Evolutionary conservation across 2,113 vertebrate genomes (phyloP), one percentile per base, ranked within the genome.

Genomic region (Amphiprion percula): DNA sequence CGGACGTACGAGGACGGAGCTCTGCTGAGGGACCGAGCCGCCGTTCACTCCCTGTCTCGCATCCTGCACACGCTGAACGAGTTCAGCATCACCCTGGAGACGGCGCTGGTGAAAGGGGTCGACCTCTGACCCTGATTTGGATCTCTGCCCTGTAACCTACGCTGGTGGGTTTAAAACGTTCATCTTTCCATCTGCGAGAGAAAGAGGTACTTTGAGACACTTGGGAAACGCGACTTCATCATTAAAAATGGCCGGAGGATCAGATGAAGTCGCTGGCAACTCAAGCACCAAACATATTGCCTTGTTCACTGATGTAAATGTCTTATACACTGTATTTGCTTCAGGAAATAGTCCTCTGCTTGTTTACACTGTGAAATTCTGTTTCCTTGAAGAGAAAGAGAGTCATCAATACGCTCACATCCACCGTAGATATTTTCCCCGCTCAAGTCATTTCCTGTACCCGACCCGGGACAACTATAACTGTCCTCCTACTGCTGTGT

Each of bases 71-170:
- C 96, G 0, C 82, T 99, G 68, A 95, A 97, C 17, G 97, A 98
- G 63, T 99, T 99, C 91, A 93, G 92, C 94, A 94, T 99, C 58
- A 90, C 96, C 70, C 92, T 99, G 54, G 98, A 99, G 92, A 95
- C 96, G 7, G 97, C 98, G 0, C 96, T 99, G 39, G 94, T 98
- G 77, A 99, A 98, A 94, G 97, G 98, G 68, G 95, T 99, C 53
- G 96, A 98, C 50, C 96, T 99, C 89, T 99, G 96, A 95, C 93
- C 78, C 58, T 49, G 26, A 49, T 23, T n/a, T 70, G 5, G 11
- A 24, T 46, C 21, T 39, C 55, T 24, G 19, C 47, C 74, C 21
- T 54, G 39, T 56, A 50, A 56, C 50, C 30, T 16, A 71, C 15
- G 23, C 65, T 39, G 28, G 73, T 4, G 16, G 64, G n/a, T 68